phyloP scores from a whole-genome alignment of 1,140 invertebrate species.

The Eupristina koningsbergeri region DNA sequence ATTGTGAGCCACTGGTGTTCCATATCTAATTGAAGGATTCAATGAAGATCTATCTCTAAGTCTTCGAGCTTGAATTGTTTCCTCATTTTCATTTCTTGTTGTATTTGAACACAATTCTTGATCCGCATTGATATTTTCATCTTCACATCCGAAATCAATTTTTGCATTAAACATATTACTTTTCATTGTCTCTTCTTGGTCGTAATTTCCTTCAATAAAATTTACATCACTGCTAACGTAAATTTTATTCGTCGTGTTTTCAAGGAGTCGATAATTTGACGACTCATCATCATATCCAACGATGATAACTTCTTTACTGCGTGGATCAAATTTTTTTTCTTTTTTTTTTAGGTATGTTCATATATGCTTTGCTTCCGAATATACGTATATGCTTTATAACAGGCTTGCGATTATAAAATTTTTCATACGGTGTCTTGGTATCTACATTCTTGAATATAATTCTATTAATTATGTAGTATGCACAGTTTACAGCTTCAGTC shows the following conservation, averaged over 20 bases:
- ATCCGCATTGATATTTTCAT: neutral
- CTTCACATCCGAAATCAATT: neutral
- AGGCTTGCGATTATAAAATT: neutral
- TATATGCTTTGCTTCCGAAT: constrained; percentile 61
- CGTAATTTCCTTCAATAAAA: constrained; percentile 2
- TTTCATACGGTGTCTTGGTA: neutral
- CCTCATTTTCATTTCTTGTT: neutral
- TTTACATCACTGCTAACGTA: constrained; percentile 9
- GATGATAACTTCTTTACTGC: constrained; percentile 57
- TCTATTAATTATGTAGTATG: neutral
- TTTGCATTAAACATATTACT: neutral
- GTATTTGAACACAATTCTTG: neutral
- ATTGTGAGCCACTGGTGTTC: neutral
- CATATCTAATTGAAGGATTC: neutral
- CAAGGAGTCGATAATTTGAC: constrained; percentile 56
- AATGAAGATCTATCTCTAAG: neutral
- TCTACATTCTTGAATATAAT: neutral
- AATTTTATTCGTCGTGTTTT: constrained; percentile 48
- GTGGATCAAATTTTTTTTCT: constrained; percentile 58
- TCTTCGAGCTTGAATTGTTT: neutral
- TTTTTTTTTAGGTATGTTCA: constrained; percentile 57
- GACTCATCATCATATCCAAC: constrained; percentile 53
- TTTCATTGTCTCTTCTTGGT: neutral
- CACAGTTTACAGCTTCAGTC: constrained; percentile 4
- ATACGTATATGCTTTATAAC: neutral